Percentiles rank a stretch among this genome's conserved stretches.
phyloP scores from a whole-genome alignment of 2,888 invertebrate genomes.

The Crossocerus cetratus region DNA sequence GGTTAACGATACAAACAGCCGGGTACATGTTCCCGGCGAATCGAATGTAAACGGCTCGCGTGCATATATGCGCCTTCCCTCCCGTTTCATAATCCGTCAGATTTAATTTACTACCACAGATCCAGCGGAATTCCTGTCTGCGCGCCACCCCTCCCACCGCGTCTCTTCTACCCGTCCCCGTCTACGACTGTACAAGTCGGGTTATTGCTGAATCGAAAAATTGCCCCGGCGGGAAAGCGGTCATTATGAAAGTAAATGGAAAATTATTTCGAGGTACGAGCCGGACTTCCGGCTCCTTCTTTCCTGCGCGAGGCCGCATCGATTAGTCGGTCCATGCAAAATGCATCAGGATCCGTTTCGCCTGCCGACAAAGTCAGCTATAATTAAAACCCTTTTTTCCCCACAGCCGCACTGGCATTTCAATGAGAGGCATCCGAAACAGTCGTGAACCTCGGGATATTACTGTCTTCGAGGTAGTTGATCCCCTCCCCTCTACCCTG shows the following conservation, averaged over 20 bases:
- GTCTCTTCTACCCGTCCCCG: no score
- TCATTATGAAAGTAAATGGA: conserved; percentile 14
- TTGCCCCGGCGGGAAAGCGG: background rate
- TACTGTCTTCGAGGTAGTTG: no score
- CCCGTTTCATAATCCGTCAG: conserved; percentile 52
- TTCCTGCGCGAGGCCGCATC: background rate
- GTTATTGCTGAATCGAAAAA: conserved; percentile 15
- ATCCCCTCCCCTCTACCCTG: no score
- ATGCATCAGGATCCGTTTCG: no score
- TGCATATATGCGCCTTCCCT: conserved; percentile 39
- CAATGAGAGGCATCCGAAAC: no score
- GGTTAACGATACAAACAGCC: conserved; percentile 51
- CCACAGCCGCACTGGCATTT: no score
- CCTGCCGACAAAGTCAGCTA: no score
- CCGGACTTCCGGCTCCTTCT: conserved; percentile 10
- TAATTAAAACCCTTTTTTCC: no score
- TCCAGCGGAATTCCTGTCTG: no score
- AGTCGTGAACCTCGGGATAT: no score
- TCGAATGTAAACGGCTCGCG: conserved; percentile 60
- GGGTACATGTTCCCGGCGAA: conserved; percentile 35
- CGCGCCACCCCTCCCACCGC: no score
- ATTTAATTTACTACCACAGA: conserved; percentile 55
- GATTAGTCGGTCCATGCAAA: no score
- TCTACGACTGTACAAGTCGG: background rate
- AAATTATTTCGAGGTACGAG: conserved; percentile 6